Conservation (phyloP, 2,797 vertebrate genomes). For the Heteromormyrus szaboi region DNA sequence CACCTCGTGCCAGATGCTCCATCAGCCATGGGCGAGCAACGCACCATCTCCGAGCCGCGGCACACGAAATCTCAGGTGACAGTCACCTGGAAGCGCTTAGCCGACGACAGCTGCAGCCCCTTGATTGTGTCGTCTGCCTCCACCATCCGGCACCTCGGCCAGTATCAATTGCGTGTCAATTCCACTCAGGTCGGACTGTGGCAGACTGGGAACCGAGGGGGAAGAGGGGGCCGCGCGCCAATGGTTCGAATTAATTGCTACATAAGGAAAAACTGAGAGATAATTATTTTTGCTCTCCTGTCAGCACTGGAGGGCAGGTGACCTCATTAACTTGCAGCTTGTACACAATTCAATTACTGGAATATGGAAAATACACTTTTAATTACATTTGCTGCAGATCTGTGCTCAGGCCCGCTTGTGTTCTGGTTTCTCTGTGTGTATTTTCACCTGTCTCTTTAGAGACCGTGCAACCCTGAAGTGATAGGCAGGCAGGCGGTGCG, state of each 20-base stretch:
- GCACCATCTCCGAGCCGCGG: constrained; percentile 70
- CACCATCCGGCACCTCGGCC: constrained; percentile 43
- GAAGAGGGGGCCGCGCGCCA: constrained; percentile 57
- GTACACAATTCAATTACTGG: constrained; percentile 93
- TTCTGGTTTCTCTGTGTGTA: constrained; percentile 35
- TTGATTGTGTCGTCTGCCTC: constrained; percentile 64
- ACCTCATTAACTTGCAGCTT: constrained; percentile 91
- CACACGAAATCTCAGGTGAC: constrained; percentile 84
- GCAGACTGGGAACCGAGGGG: constrained; percentile 52
- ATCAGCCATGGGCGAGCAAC: constrained; percentile 68
- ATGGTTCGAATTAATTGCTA: constrained; percentile 83
- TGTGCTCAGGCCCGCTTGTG: constrained; percentile 79
- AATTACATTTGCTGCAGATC: constrained; percentile 77
- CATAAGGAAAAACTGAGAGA: constrained; percentile 86
- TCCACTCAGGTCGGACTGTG: constrained; percentile 68
- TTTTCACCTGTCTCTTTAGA: constrained; percentile 46
- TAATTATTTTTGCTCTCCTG: constrained; percentile 90
- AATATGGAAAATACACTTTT: constrained; percentile 92
- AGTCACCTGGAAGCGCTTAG: constrained; percentile 82
- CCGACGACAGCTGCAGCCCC: constrained; percentile 82
- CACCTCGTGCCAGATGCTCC: constrained; percentile 83
- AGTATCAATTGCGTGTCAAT: constrained; percentile 78
- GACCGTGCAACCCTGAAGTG: constrained; percentile 43
- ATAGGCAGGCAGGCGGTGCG: constrained; percentile 29
- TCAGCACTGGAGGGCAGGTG: constrained; percentile 81